These are phyloP conservation scores for Coptodon bakossiorum DNA, from an alignment of 2,113 vertebrate genomes.

Conservation along the genomic window DNA sequence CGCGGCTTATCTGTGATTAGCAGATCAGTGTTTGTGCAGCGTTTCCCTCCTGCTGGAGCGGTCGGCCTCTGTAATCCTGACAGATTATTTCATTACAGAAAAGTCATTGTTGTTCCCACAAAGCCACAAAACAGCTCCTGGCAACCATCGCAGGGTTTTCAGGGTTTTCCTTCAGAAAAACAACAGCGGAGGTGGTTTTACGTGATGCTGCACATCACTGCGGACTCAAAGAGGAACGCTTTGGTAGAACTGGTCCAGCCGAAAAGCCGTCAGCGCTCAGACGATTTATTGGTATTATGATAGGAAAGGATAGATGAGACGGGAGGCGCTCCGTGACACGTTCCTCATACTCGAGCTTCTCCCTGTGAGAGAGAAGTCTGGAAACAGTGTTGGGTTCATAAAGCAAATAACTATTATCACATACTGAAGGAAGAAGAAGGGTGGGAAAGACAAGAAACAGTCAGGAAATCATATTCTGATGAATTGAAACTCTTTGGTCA, in stretches of 20 bases:
- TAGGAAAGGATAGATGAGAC: not conserved
- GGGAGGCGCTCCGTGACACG: not conserved
- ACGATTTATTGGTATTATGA: not conserved
- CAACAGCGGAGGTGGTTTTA: not conserved
- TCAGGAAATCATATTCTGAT: fast-evolving
- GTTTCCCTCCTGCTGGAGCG: constrained; percentile 10
- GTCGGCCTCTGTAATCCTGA: constrained; percentile 4
- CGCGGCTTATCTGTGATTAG: constrained; percentile 20
- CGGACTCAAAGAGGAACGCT: not conserved
- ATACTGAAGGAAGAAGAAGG: not conserved
- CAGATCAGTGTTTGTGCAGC: not conserved
- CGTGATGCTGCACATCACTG: not conserved
- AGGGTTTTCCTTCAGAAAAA: not conserved
- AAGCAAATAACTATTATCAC: not conserved
- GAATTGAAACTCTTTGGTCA: not conserved
- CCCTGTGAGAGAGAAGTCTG: not conserved
- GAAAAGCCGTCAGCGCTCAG: not conserved
- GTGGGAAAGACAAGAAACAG: not conserved
- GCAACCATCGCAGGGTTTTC: not conserved
- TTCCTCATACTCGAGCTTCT: not conserved
- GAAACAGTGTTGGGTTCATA: not conserved
- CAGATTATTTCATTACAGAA: constrained; percentile 25
- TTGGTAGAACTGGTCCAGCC: not conserved
- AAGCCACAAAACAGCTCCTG: not conserved
- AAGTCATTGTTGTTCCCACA: constrained; percentile 33